These are phyloP conservation scores for Hymenochirus boettgeri DNA, from an alignment of 2,113 vertebrate species.

Conservation along the genomic window DNA sequence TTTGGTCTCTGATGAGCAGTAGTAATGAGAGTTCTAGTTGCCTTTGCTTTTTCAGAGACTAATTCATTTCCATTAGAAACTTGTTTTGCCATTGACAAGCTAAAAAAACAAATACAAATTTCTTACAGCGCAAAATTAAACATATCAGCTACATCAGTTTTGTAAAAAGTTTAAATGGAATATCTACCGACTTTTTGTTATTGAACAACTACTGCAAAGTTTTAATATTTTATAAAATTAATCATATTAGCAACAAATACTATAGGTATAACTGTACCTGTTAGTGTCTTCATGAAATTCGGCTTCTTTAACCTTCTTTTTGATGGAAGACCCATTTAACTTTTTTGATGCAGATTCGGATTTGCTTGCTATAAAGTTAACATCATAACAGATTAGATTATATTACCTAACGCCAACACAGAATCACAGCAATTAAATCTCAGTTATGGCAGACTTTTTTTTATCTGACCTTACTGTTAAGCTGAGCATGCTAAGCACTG, in stretches of 20 bases:
- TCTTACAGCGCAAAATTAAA: no score
- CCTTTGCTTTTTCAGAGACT: conserved; percentile 62
- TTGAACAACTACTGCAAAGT: no score
- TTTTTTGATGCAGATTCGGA: conserved; percentile 55
- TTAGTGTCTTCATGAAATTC: conserved; percentile 47
- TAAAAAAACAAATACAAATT: conserved; percentile 50
- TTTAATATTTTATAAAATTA: no score
- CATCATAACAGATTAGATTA: background rate
- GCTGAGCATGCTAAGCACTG: no score
- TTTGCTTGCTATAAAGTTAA: conserved; percentile 59
- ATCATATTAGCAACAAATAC: no score
- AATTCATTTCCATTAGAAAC: conserved; percentile 63
- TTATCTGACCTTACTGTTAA: no score
- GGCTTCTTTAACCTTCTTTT: conserved; percentile 57
- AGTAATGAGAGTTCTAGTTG: conserved; percentile 49
- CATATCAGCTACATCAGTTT: no score
- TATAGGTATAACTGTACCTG: conserved; percentile 49
- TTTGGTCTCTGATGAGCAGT: conserved; percentile 63
- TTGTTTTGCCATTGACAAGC: conserved; percentile 65
- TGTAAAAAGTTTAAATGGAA: no score
- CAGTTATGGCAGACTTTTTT: no score
- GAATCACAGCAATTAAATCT: no score
- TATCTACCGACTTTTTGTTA: no score
- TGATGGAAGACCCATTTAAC: conserved; percentile 55
- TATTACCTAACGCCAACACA: no score